Evolutionary conservation across 1,140 invertebrate species (phyloP), one percentile per base, ranked within the genome.

Genomic region (Homarus americanus): DNA sequence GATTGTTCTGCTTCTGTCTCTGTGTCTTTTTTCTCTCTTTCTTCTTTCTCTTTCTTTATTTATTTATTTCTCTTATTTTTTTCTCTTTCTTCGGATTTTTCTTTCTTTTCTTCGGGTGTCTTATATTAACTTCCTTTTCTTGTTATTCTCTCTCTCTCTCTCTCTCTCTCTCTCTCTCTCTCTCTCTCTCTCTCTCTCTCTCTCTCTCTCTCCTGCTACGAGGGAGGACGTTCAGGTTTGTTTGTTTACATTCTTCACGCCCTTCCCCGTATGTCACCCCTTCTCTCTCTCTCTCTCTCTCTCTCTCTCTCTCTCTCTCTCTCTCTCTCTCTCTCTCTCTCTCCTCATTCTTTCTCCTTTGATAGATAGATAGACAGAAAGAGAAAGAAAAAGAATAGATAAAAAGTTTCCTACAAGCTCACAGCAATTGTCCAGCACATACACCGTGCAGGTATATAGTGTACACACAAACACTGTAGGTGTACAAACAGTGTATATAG

Each of bases 301-400:
- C 34, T 38, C 73, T 76, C 69, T 76, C 73, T 38, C 34, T 38
- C 34, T 38, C 34, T 76, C 34, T 38, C 28, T 76, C 34, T 49
- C 34, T 76, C 73, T 38, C 40, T 76, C 73, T 76, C 28, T 36
- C 34, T 76, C 73, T 34, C 38, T 75, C 72, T 32, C 24, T 75
- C 44, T 49, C 44, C n/a, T n/a, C n/a, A n/a, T n/a, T n/a, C n/a
- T n/a, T n/a, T n/a, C n/a, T n/a, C n/a, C n/a, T n/a, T n/a, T n/a
- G n/a, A n/a, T n/a, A n/a, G n/a, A n/a, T n/a, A n/a, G n/a, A n/a
- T n/a, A n/a, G n/a, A n/a, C n/a, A n/a, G n/a, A n/a, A n/a, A n/a
- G n/a, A n/a, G n/a, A n/a, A n/a, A n/a, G n/a, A n/a, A n/a, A n/a
- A n/a, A n/a, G n/a, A n/a, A n/a, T n/a, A n/a, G n/a, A n/a, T n/a